These are phyloP conservation scores for Saturnia pavonia DNA, from an alignment of 2,888 invertebrate species.

Conservation along the genomic window DNA sequence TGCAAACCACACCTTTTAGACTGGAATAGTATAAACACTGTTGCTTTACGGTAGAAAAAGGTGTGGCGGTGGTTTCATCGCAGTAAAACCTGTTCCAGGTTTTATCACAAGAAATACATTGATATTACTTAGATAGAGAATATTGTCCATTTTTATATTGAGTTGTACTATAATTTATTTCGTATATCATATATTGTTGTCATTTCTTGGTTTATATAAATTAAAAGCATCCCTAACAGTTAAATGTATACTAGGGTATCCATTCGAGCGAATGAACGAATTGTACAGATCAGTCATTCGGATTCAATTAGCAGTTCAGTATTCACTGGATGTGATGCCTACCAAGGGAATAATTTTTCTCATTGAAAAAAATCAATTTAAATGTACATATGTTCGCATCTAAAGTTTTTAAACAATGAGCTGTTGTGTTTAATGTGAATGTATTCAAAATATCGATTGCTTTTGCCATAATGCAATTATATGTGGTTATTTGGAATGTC, in stretches of 20 bases:
- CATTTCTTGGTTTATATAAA: too few relatives aligned
- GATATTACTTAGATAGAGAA: not conserved
- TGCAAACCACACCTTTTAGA: not conserved
- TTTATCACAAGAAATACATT: not conserved
- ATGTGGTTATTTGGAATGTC: slow-evolving; percentile 1
- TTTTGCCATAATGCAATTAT: not conserved
- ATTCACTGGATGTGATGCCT: not conserved
- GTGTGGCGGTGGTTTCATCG: not conserved
- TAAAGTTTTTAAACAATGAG: not conserved
- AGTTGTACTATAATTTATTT: too few relatives aligned
- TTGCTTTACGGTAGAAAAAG: not conserved
- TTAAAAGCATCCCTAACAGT: not conserved
- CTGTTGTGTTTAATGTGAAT: not conserved
- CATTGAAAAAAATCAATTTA: not conserved
- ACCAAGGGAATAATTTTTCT: not conserved
- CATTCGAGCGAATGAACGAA: not conserved
- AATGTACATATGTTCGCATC: not conserved
- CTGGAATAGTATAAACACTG: not conserved
- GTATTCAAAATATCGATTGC: slow-evolving; percentile 7
- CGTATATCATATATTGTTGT: too few relatives aligned
- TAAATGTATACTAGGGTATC: not conserved
- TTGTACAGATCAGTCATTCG: not conserved
- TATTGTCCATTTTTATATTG: not conserved
- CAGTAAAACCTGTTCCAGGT: not conserved
- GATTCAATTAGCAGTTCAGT: not conserved